Evolutionary conservation across 2,113 vertebrate genomes (phyloP), one percentile per base, ranked within the genome.

Genomic region (Illadopsis cleaveri): DNA sequence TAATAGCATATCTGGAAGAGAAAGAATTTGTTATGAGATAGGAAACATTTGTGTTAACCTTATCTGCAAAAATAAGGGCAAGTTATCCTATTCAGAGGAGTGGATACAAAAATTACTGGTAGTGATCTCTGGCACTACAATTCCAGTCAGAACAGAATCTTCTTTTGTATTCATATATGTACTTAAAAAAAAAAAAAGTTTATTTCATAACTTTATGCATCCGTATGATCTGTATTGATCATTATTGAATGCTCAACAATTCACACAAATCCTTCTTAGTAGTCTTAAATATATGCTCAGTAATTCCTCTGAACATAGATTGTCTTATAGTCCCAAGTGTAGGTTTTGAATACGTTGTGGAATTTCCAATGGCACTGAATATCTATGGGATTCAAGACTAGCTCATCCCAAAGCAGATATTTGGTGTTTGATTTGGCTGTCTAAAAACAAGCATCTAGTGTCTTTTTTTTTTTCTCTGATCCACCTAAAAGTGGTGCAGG

Each of bases 11-110:
- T 48, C 50, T 69, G 28, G 73, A 76, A 94, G 48, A 77, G 60
- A 94, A 93, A 48, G 42, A 58, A 92, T 96, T 87, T 94, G 44
- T 96, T 92, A 66, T 54, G 42, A 81, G 78, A 69, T 61, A 28
- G 42, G 42, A 77, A 94, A 57, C 4, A 33, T 40, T 60, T 48
- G 15, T 25, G 10, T 57, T 51, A 77, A 60, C 14, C 20, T 68
- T 11, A 64, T 51, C 16, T 80, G 31, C 14, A 90, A 78, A 15
- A 45, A 28, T 8, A 37, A 20, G 47, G 61, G 21, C 60, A 45
- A 85, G 61, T 47, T 82, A 33, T 28, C 70, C 17, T 80, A 30
- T 69, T 77, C 53, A 71, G 90, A 76, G 53, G 19, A 64, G 44
- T 40, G 20, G 42, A 44, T 72, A 50, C 30, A 58, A 86, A 90